These are phyloP conservation scores for Drosophila triauraria DNA, from an alignment of 1,140 invertebrate genomes.

Conservation along the genomic window DNA sequence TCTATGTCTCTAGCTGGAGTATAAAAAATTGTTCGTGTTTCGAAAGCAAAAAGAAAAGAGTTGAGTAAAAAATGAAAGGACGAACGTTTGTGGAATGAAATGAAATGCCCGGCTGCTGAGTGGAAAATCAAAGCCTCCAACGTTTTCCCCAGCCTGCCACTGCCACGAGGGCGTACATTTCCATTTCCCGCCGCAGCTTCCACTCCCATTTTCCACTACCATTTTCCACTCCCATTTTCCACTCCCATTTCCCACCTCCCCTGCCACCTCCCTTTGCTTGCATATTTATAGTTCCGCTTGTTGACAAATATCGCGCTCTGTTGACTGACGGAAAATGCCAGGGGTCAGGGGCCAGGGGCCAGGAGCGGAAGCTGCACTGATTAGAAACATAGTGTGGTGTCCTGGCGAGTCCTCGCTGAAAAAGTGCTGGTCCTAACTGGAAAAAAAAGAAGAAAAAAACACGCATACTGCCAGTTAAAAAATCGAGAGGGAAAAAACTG, in stretches of 20 bases:
- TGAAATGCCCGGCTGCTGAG: slow-evolving; percentile 39
- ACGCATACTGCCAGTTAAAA: slow-evolving; percentile 25
- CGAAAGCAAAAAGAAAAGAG: not conserved
- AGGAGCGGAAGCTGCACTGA: slow-evolving; percentile 75
- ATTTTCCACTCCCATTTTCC: slow-evolving; percentile 6
- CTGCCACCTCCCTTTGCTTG: slow-evolving; percentile 40
- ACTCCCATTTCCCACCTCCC: slow-evolving; percentile 11
- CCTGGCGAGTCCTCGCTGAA: slow-evolving; percentile 39
- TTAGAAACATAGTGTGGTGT: slow-evolving; percentile 73
- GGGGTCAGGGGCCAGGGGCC: slow-evolving; percentile 3
- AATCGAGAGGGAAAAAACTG: not conserved
- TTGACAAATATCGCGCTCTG: slow-evolving; percentile 79
- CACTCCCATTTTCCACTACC: not conserved
- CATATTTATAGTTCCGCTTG: slow-evolving; percentile 83
- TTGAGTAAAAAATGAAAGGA: slow-evolving; percentile 53
- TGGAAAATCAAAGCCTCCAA: slow-evolving; percentile 66
- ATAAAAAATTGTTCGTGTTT: slow-evolving; percentile 1
- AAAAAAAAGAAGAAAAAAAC: not conserved
- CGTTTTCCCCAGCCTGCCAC: not conserved
- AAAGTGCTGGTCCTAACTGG: slow-evolving; percentile 20
- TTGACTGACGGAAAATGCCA: slow-evolving; percentile 58
- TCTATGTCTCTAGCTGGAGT: slow-evolving; percentile 38
- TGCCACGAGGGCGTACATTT: slow-evolving; percentile 7
- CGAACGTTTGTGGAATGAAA: slow-evolving; percentile 44
- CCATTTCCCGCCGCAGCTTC: not conserved